These are phyloP conservation scores for Limnephilus marmoratus DNA, from an alignment of 2,888 invertebrate species.

Conservation along the genomic window DNA sequence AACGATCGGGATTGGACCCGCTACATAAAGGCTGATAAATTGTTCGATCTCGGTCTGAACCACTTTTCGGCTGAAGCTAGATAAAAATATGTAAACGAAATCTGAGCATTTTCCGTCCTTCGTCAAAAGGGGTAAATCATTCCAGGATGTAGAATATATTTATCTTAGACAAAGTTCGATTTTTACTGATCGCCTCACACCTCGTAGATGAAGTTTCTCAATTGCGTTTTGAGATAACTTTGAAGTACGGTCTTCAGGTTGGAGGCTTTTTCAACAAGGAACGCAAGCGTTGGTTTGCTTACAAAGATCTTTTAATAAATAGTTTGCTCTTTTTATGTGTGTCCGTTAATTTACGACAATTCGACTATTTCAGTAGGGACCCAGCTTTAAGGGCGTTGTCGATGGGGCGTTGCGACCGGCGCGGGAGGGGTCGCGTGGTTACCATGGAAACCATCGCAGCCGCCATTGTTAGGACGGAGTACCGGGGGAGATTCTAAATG, in stretches of 20 bases:
- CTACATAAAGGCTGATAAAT: constrained; percentile 16
- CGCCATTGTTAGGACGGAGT: constrained; percentile 56
- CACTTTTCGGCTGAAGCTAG: background rate
- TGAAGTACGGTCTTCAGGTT: background rate
- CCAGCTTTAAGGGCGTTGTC: constrained; percentile 51
- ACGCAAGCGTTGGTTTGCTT: background rate
- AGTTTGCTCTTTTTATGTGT: background rate
- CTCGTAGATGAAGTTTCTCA: background rate
- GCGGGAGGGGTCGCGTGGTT: constrained; percentile 49
- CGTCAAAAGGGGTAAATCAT: background rate
- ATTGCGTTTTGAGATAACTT: background rate
- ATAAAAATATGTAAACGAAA: background rate
- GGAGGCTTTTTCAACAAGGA: background rate
- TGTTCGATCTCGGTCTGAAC: background rate
- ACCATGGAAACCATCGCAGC: constrained; percentile 63
- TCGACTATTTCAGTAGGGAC: background rate
- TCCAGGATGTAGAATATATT: background rate
- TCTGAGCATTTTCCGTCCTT: background rate
- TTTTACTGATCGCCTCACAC: background rate
- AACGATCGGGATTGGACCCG: constrained; percentile 33
- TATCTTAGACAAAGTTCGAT: background rate
- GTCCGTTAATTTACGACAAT: background rate
- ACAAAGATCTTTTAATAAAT: background rate
- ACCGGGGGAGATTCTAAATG: constrained; percentile 34
- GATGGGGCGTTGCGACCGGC: constrained; percentile 35